Evolutionary conservation across 2,888 invertebrate genomes (phyloP).

Genomic region (Drosophila greeni): DNA sequence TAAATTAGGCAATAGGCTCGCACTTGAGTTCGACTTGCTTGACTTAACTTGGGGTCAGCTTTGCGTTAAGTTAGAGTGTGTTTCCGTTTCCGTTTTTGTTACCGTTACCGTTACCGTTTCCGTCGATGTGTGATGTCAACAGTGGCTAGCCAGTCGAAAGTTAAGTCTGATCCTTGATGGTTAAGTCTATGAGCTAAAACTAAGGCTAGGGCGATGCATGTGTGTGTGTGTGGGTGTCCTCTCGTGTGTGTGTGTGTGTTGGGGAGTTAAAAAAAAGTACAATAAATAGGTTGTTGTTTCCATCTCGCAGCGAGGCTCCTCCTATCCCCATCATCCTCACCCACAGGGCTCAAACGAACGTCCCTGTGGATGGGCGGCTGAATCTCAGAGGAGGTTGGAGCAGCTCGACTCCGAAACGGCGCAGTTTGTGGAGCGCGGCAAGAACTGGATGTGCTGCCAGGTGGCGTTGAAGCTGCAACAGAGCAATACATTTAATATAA

Average conservation of each 20-base stretch:
- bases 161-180: slow-evolving; percentile 29
- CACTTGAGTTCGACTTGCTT: slow-evolving; percentile 24
- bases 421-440: slow-evolving; percentile 75
- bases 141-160: slow-evolving; percentile 47
- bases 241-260: slow-evolving; percentile 24
- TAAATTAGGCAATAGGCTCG: slow-evolving; percentile 38
- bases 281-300: slow-evolving; percentile 61
- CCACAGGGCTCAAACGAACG: slow-evolving; percentile 26
- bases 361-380: slow-evolving; percentile 14
- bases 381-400: slow-evolving; percentile 73
- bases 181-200: slow-evolving; percentile 28
- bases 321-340: slow-evolving; percentile 6
- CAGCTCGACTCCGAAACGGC: slow-evolving; percentile 69
- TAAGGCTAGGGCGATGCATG: slow-evolving; percentile 47
- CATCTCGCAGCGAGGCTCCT: slow-evolving; percentile 11
- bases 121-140: slow-evolving; percentile 54
- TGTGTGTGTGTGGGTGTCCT: slow-evolving; percentile 20
- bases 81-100: neutral
- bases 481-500: neutral
- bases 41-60: slow-evolving; percentile 23
- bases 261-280: slow-evolving; percentile 50
- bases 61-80: slow-evolving; percentile 2
- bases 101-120: neutral
- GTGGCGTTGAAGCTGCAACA: slow-evolving; percentile 76
- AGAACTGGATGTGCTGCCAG: slow-evolving; percentile 77